Evolutionary conservation across 35 echinoderm and acorn worm species (phyloP).

Genomic region (Holothuria glaberrima): DNA sequence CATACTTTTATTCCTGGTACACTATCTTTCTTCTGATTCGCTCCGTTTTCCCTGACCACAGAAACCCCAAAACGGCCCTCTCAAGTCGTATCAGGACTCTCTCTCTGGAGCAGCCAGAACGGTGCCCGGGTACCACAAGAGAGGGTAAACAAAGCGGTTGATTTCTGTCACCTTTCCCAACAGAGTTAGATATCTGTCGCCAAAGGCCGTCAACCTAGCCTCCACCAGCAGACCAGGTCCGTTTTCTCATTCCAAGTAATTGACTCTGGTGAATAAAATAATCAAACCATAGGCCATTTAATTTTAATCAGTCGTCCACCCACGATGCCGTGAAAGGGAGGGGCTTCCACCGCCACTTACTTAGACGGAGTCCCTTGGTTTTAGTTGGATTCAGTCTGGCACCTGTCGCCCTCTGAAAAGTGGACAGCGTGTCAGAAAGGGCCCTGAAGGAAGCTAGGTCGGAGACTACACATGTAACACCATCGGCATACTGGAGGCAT

Average conservation of each 20-base stretch:
- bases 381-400: slow-evolving; percentile 11
- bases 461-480: background rate
- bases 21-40: background rate
- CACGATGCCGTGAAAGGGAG: background rate
- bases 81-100: background rate
- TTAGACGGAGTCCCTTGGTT: background rate
- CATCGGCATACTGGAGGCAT: slow-evolving; percentile 6
- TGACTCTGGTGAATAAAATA: background rate
- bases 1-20: background rate
- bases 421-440: background rate
- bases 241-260: background rate
- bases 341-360: background rate
- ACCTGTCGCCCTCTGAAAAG: slow-evolving; percentile 3
- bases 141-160: slow-evolving; percentile 10
- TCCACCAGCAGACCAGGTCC: background rate
- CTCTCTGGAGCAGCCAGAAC: background rate
- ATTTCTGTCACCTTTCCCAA: background rate
- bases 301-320: too few species aligned
- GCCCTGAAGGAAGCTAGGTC: background rate
- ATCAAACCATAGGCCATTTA: background rate
- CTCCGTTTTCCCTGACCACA: slow-evolving; percentile 15
- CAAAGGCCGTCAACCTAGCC: background rate
- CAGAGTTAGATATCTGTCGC: background rate
- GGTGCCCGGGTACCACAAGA: background rate
- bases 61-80: background rate